These are phyloP conservation scores for Eueides isabella DNA, from an alignment of 1,140 invertebrate species.

Conservation along the genomic window DNA sequence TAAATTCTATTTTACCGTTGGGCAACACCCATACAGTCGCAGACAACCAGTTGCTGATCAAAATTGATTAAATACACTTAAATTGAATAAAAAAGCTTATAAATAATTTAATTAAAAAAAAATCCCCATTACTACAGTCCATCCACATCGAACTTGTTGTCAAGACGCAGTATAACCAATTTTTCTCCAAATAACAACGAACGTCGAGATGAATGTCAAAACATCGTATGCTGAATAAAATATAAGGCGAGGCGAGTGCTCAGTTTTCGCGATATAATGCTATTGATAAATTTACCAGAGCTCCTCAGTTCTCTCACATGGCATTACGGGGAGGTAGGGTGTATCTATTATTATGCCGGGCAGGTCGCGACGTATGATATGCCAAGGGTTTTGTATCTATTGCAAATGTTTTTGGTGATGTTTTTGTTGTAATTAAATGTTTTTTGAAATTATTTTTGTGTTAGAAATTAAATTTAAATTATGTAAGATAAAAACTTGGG, in stretches of 20 bases:
- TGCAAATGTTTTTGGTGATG: not conserved
- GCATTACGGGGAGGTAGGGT: constrained; percentile 69
- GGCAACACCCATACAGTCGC: too few species aligned
- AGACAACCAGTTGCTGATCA: too few species aligned
- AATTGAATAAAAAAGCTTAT: too few species aligned
- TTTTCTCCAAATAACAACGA: constrained; percentile 42
- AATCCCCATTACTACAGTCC: too few species aligned
- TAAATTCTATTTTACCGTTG: too few species aligned
- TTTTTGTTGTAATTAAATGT: not conserved
- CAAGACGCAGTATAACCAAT: constrained; percentile 30
- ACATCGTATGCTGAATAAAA: constrained; percentile 76
- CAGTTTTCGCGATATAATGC: constrained; percentile 71
- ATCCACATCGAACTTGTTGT: constrained; percentile 14
- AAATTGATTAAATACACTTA: too few species aligned
- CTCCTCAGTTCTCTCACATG: constrained; percentile 63
- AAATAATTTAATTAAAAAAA: too few species aligned
- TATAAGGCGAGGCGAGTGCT: constrained; percentile 67
- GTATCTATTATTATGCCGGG: constrained; percentile 77
- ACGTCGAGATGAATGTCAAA: constrained; percentile 69
- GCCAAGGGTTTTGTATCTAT: constrained; percentile 52
- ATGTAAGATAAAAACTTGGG: too few species aligned
- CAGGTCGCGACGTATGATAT: constrained; percentile 68
- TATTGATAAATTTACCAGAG: constrained; percentile 80
- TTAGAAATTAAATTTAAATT: not conserved
- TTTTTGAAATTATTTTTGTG: not conserved